Evolutionary conservation across 2,113 vertebrate genomes (phyloP).

Genomic region (Peromyscus californicus): DNA sequence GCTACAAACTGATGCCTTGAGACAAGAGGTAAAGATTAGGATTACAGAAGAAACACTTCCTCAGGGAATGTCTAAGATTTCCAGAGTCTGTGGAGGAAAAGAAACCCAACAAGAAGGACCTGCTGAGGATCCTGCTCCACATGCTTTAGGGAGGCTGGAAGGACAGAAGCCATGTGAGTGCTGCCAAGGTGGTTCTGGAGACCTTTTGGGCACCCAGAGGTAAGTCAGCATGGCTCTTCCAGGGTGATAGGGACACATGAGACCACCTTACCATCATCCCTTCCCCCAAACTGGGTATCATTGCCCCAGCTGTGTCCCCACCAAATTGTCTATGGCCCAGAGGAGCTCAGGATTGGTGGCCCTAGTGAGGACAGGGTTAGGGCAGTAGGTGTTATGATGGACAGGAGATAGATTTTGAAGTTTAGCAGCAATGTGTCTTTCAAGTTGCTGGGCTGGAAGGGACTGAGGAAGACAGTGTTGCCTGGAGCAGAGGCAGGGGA

Average conservation of each 20-base stretch:
- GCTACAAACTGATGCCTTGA: too few relatives aligned
- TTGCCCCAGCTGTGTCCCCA: too few relatives aligned
- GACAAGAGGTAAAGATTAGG: not conserved
- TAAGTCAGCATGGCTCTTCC: not conserved
- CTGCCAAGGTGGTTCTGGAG: not conserved
- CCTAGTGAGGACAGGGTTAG: not conserved
- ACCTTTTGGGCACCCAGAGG: not conserved
- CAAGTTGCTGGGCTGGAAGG: not conserved
- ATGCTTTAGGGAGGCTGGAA: not conserved
- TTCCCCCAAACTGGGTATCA: not conserved
- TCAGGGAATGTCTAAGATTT: not conserved
- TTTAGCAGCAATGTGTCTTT: not conserved
- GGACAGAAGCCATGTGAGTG: too few relatives aligned
- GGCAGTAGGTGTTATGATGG: not conserved
- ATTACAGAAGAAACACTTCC: not conserved
- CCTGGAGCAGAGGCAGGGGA: not conserved
- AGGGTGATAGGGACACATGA: fast-evolving
- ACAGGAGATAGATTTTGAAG: not conserved
- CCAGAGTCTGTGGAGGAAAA: not conserved
- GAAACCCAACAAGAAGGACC: not conserved
- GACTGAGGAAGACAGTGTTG: not conserved
- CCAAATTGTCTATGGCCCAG: too few relatives aligned
- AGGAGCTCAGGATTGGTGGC: not conserved
- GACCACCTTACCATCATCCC: not conserved
- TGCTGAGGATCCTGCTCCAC: not conserved